Conservation (phyloP, 2,113 vertebrate species). For the Jaculus jaculus region DNA sequence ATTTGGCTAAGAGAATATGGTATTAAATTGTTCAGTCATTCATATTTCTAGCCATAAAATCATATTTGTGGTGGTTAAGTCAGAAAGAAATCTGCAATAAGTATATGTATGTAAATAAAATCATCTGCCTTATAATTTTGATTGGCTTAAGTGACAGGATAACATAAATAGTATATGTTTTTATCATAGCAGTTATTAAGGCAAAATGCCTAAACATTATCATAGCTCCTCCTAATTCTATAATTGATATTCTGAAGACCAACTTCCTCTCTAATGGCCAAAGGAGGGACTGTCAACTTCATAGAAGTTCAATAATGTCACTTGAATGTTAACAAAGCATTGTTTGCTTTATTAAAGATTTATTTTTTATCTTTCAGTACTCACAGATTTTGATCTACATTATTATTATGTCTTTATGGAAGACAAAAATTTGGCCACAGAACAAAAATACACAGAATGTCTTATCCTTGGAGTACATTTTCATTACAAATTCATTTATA, state of each 20-base stretch:
- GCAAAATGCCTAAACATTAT: constrained; percentile 66
- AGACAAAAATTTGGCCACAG: constrained; percentile 11
- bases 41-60: constrained; percentile 68
- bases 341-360: constrained; percentile 1
- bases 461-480: constrained; percentile 1
- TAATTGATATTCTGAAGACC: constrained; percentile 68
- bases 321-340: constrained; percentile 27
- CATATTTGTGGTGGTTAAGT: constrained; percentile 72
- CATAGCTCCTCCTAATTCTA: constrained; percentile 66
- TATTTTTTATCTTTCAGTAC: not conserved
- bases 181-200: constrained; percentile 71
- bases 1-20: constrained; percentile 62
- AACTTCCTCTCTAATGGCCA: constrained; percentile 61
- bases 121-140: constrained; percentile 75
- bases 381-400: constrained; percentile 40
- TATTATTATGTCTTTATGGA: not conserved
- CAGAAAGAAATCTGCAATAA: constrained; percentile 72
- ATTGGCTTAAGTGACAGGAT: constrained; percentile 69
- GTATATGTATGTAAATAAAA: constrained; percentile 75
- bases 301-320: not conserved
- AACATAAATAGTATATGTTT: constrained; percentile 75
- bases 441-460: not conserved
- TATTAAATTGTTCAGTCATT: constrained; percentile 71
- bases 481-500: constrained; percentile 13
- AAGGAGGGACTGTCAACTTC: constrained; percentile 53